Base-by-base conservation (phyloP, 2,113 vertebrate genomes). In the Myrmecophaga tridactyla region DNA sequence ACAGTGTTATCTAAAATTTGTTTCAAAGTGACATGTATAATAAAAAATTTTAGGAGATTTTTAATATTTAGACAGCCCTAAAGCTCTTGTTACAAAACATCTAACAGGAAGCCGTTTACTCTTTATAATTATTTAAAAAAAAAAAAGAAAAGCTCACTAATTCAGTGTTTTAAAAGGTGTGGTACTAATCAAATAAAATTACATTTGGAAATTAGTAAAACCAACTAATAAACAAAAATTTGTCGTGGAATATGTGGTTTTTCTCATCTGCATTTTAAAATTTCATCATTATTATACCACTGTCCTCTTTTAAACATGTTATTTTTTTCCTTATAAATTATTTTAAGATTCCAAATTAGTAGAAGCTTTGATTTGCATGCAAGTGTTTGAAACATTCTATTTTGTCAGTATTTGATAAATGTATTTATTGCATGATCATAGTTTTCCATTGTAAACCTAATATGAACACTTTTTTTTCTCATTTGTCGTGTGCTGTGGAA, bases 401-500 rank as follows among this genome's bases (percentile, higher is more conserved):
- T 96, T 97, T 97, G 91, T 97, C 98, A 87, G 90, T 95, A 94
- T 98, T 96, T 97, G 97, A 95, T 93, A 89, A 91, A 97, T 91
- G 92, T 98, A 96, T 97, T 97, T 98, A 97, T 98, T 98, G 98
- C 99, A 98, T 99, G 98, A 98, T 80, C 97, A 91, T 98, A 98
- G 97, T 98, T 98, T 98, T 98, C 98, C 98, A 98, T 98, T 98
- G 96, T 98, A 98, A 98, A 72, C 93, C 98, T 98, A 98, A 98
- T 98, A 97, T 98, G 96, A 98, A 98, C 98, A 97, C 97, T 99
- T 98, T 98, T 98, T 96, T 97, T 97, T 97, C 98, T 99, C 98
- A 98, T 98, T 98, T 98, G 98, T 99, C 98, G 98, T 99, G 98
- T 99, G 98, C 99, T 98, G 98, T 98, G 98, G 98, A 99, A 99